These are phyloP conservation scores for Acrobeloides nanus DNA, from an alignment of 2,888 invertebrate genomes.

Conservation along the genomic window DNA sequence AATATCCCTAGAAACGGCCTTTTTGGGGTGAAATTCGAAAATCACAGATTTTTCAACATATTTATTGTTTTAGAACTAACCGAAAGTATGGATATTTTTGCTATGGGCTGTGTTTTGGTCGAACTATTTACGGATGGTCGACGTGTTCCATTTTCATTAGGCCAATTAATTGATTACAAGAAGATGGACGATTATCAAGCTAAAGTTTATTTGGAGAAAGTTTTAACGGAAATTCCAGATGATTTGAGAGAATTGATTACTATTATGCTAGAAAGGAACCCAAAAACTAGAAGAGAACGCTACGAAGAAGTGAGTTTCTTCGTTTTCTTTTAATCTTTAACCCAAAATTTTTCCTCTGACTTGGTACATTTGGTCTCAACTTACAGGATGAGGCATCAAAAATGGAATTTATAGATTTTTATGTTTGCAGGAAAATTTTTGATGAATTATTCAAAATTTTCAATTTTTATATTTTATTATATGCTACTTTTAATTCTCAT, in stretches of 20 bases:
- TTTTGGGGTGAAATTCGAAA: no score
- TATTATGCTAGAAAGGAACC: slow-evolving; percentile 28
- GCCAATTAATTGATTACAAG: slow-evolving; percentile 69
- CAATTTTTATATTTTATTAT: no score
- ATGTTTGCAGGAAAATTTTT: no score
- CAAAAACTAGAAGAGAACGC: slow-evolving; percentile 18
- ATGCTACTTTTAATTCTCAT: no score
- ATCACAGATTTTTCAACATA: slow-evolving; percentile 2
- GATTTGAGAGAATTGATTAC: slow-evolving; percentile 19
- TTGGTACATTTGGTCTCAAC: not conserved
- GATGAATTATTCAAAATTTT: no score
- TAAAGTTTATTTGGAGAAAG: slow-evolving; percentile 18
- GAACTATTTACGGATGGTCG: slow-evolving; percentile 95
- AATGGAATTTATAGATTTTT: no score
- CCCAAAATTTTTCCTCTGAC: slow-evolving; percentile 6
- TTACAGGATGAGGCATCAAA: no score
- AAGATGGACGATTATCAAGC: slow-evolving; percentile 21
- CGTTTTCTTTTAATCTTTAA: no score
- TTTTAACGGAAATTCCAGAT: slow-evolving; percentile 17
- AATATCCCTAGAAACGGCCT: no score
- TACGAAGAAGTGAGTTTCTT: slow-evolving; percentile 19
- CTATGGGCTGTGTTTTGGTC: slow-evolving; percentile 61
- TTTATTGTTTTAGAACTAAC: slow-evolving; percentile 39
- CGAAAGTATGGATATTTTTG: slow-evolving; percentile 51
- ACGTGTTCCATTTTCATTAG: slow-evolving; percentile 77